Conservation (phyloP, 2,797 vertebrate genomes). For the Gastrophryne carolinensis region DNA sequence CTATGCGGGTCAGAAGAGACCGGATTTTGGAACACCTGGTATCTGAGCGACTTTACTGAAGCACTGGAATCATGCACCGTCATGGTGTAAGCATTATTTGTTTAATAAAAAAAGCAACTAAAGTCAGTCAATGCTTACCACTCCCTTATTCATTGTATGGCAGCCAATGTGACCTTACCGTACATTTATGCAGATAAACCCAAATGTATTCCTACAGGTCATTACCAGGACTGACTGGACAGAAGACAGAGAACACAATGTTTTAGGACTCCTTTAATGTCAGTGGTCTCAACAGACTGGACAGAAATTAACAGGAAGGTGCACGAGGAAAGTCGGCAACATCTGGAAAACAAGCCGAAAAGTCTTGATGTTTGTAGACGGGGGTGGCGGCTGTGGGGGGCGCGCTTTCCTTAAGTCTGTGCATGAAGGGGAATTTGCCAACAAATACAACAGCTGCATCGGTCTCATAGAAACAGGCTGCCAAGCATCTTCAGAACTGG, state of each 20-base stretch:
- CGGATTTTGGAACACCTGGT: constrained; percentile 62
- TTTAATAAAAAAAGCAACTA: too few relatives aligned
- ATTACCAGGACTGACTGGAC: constrained; percentile 7
- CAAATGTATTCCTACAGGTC: constrained; percentile 1
- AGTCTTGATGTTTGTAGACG: constrained; percentile 16
- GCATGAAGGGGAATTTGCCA: background rate
- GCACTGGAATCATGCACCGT: constrained; percentile 46
- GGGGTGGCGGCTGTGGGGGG: too few relatives aligned
- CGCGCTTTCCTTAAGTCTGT: background rate
- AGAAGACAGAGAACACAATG: background rate
- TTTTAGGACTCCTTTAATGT: constrained; percentile 21
- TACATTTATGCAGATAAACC: too few relatives aligned
- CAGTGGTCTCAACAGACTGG: constrained; percentile 27
- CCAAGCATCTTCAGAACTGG: too few relatives aligned
- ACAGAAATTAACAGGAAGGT: constrained; percentile 45
- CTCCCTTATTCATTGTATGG: too few relatives aligned
- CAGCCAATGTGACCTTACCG: too few relatives aligned
- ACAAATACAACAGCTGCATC: background rate
- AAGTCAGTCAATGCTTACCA: too few relatives aligned
- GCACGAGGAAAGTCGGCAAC: background rate
- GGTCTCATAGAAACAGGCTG: background rate
- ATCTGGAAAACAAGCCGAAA: background rate
- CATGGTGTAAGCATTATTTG: constrained; percentile 56
- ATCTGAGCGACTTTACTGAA: constrained; percentile 60
- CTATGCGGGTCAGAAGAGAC: constrained; percentile 57